Percentiles rank a stretch among this genome's conserved stretches.
phyloP scores from a whole-genome alignment of 35 echinoderm and acorn worm species.

The Eucidaris tribuloides region DNA sequence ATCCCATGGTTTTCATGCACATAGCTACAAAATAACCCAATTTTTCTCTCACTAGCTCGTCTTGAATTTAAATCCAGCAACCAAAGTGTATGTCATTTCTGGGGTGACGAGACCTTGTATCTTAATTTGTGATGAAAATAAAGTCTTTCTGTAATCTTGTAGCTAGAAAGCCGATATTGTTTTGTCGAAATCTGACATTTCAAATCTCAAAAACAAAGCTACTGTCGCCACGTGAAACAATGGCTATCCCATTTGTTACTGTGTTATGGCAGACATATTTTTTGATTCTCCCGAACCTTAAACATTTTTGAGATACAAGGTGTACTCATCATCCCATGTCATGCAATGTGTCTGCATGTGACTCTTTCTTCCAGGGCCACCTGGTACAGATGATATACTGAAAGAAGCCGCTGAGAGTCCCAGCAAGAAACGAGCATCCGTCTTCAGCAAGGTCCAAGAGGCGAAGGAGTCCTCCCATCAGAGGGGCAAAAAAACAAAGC shows the following conservation, averaged over 20 bases:
- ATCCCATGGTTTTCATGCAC: too few species aligned
- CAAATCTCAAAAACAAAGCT: too few species aligned
- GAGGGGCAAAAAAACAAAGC: not conserved
- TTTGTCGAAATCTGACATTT: too few species aligned
- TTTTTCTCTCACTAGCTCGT: too few species aligned
- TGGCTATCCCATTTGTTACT: too few species aligned
- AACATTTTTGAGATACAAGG: not conserved
- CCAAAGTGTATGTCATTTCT: not conserved
- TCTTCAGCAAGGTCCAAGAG: slow-evolving; percentile 42
- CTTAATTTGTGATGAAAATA: not conserved
- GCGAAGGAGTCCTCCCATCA: not conserved
- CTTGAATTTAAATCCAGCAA: too few species aligned
- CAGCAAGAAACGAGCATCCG: slow-evolving; percentile 31
- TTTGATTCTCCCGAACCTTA: too few species aligned
- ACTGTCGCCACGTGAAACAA: too few species aligned
- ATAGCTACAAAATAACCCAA: too few species aligned
- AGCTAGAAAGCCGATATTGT: not conserved
- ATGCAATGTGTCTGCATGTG: not conserved
- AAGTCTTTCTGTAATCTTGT: too few species aligned
- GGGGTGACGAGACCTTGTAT: too few species aligned
- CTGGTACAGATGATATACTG: not conserved
- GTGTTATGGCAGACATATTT: not conserved
- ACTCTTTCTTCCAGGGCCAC: slow-evolving; percentile 5
- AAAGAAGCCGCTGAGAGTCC: slow-evolving; percentile 44
- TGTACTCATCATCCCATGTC: not conserved